Evolutionary conservation across 2,888 invertebrate species (phyloP), one percentile per base, ranked within the genome.

Genomic region (Andrena bicolor): DNA sequence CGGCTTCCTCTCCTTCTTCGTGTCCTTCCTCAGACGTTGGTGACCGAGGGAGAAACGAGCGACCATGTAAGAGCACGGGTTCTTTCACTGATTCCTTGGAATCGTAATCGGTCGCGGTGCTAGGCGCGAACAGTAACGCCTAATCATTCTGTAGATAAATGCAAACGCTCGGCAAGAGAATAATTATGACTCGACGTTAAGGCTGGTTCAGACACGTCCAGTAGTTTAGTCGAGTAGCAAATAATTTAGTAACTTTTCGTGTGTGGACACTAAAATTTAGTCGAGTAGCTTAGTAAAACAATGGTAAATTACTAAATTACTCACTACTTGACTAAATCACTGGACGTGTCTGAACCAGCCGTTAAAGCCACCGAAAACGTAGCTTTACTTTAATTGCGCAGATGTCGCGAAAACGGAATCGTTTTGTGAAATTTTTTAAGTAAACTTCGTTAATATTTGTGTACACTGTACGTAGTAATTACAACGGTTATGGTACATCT

Each of bases 61-160:
- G 68, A 79, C 65, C 80, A 71, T 72, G 76, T 71, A 80, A 76
- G 64, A 73, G 74, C 78, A 72, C 60, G 76, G 58, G 68, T 84
- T 82, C 74, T 77, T 85, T 82, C 76, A 73, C 66, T 41, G 72
- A 77, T 73, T 75, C 56, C 41, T 32, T 58, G 65, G 65, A 72
- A 69, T 79, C 69, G 72, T 85, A 86, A 87, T 87, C 80, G 78
- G 77, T 71, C 71, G 64, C 48, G 61, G 32, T 23, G 68, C 48
- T 49, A 60, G 77, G 72, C 71, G 86, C 78, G 63, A 78, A 72
- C 1, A n/a, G 58, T 8, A 56, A 58, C n/a, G 26, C 58, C 35
- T 58, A 51, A 64, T 56, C 60, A 28, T 56, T 66, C 60, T 20
- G 6, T 16, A 5, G 41, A n/a, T 32, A 51, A 28, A 61, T 28